Evolutionary conservation across 2,797 vertebrate species (phyloP).

Genomic region (Rhabdophis nuchalis): DNA sequence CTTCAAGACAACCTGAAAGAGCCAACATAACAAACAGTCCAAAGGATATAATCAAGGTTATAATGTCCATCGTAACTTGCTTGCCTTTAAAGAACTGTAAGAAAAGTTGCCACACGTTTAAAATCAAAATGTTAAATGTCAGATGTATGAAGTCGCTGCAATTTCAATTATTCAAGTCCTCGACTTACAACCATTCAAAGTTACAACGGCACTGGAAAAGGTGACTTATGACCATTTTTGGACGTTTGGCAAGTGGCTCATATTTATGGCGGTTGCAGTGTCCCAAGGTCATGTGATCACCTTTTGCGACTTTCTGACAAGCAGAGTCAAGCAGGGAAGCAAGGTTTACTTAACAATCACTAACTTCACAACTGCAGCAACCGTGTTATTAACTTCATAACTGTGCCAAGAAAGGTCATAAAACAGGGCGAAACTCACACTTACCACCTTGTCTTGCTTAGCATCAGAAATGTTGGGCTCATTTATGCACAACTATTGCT

Average conservation of each 20-base stretch:
- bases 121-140: conserved; percentile 49
- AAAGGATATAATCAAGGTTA: background rate
- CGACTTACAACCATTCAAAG: background rate
- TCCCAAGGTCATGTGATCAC: background rate
- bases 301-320: background rate
- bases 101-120: conserved; percentile 43
- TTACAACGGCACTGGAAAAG: background rate
- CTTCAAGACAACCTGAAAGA: background rate
- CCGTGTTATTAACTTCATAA: background rate
- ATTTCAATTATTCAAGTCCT: conserved; percentile 49
- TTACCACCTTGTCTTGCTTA: background rate
- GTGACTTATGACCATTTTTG: background rate
- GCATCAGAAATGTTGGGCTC: background rate
- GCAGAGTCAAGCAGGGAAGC: background rate
- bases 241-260: background rate
- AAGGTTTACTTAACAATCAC: background rate
- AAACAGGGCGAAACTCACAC: background rate
- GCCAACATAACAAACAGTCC: background rate
- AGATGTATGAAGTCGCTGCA: conserved; percentile 49
- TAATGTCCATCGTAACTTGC: conserved; percentile 3
- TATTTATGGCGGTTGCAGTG: background rate
- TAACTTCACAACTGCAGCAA: background rate
- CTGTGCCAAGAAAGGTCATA: background rate
- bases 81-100: background rate
- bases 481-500: conserved; percentile 35